Evolutionary conservation across 2,888 invertebrate species (phyloP).

Genomic region (Eudasyphora cyanicolor): DNA sequence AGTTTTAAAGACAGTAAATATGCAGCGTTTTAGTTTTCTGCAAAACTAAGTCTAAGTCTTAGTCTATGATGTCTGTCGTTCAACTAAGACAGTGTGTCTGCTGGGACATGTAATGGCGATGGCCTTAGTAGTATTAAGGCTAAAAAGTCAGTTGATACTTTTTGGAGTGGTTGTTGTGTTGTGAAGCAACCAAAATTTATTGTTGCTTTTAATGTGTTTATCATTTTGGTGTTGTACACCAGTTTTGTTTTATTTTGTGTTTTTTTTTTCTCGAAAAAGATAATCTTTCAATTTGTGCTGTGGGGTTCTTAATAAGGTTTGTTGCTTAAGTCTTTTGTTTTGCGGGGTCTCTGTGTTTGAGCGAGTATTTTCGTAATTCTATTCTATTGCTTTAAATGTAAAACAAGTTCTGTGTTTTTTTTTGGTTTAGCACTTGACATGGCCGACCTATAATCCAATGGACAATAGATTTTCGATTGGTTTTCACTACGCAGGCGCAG

Average conservation of each 20-base stretch:
- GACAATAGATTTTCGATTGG: neutral
- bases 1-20: no score
- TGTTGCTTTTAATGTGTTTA: neutral
- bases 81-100: no score
- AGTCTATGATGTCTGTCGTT: neutral
- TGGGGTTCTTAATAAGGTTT: neutral
- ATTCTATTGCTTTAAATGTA: neutral
- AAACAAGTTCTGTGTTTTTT: neutral
- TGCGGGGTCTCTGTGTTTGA: neutral
- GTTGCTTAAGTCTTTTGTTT: constrained; percentile 32
- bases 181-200: neutral
- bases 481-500: neutral
- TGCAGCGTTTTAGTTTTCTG: neutral
- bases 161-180: neutral
- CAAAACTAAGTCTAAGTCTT: neutral
- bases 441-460: neutral
- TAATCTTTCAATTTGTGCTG: neutral
- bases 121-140: no score
- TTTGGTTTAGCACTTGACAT: constrained; percentile 12
- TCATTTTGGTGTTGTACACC: neutral
- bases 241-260: neutral
- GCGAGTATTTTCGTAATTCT: constrained; percentile 3
- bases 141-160: neutral
- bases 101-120: neutral
- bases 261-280: neutral